Evolutionary conservation across 2,797 vertebrate genomes (phyloP).

Genomic region (Sebastes kiyomatsui): DNA sequence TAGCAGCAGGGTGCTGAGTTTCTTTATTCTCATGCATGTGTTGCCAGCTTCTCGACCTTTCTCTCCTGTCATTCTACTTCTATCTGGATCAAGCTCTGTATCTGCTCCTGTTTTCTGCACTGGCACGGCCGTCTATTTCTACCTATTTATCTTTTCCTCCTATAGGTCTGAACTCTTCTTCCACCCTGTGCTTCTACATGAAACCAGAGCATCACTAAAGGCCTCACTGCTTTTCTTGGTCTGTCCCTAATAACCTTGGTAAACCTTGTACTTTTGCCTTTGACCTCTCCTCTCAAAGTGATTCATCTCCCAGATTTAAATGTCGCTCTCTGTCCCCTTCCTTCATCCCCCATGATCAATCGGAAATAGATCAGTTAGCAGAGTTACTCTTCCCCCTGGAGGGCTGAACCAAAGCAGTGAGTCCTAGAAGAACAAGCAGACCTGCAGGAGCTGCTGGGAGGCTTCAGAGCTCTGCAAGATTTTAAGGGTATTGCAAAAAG

Average conservation of each 20-base stretch:
- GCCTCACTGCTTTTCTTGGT: slow-evolving; percentile 99
- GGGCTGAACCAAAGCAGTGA: slow-evolving; percentile 72
- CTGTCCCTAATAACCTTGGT: slow-evolving; percentile 98
- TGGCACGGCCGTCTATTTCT: slow-evolving; percentile 72
- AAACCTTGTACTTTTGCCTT: slow-evolving; percentile 83
- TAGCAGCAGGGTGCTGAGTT: slow-evolving; percentile 56
- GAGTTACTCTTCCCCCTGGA: slow-evolving; percentile 18
- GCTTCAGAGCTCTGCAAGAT: slow-evolving; percentile 33
- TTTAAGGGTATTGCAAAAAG: slow-evolving; percentile 35
- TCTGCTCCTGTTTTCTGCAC: slow-evolving; percentile 69
- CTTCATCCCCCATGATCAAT: slow-evolving; percentile 28
- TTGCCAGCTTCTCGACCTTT: slow-evolving; percentile 65
- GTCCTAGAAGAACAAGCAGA: slow-evolving; percentile 60
- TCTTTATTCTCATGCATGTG: slow-evolving; percentile 69
- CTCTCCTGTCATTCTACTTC: slow-evolving; percentile 63
- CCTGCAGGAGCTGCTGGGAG: slow-evolving; percentile 42
- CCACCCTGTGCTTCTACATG: slow-evolving; percentile 99
- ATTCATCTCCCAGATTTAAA: slow-evolving; percentile 53
- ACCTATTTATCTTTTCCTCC: slow-evolving; percentile 89
- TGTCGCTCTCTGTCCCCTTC: slow-evolving; percentile 38
- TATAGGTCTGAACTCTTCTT: slow-evolving; percentile 98
- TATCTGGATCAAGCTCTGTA: slow-evolving; percentile 61
- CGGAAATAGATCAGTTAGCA: slow-evolving; percentile 33
- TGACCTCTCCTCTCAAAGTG: slow-evolving; percentile 49
- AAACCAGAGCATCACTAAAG: slow-evolving; percentile 99